phyloP scores from a whole-genome alignment of 2,888 invertebrate species.

The Erebia epiphron region DNA sequence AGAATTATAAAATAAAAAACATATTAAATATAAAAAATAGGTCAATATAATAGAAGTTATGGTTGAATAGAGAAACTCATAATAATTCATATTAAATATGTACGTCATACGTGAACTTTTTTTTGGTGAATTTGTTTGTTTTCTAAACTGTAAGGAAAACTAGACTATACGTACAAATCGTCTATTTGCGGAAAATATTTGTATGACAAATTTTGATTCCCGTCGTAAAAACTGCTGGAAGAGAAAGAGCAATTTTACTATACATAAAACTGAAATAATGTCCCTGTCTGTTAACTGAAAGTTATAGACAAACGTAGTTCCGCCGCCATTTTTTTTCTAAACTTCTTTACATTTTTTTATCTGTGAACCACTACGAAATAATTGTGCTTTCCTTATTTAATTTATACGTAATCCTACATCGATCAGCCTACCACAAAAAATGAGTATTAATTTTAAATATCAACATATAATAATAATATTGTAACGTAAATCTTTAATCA shows the following conservation, averaged over 20 bases:
- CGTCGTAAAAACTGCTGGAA: too few relatives aligned
- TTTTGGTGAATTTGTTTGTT: too few relatives aligned
- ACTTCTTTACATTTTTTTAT: slow-evolving; percentile 8
- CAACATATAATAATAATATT: slow-evolving; percentile 24
- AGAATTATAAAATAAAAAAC: neutral
- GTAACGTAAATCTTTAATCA: slow-evolving; percentile 28
- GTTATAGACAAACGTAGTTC: neutral
- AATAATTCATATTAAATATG: too few relatives aligned
- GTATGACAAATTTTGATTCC: too few relatives aligned
- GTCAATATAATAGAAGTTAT: too few relatives aligned
- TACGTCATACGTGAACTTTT: too few relatives aligned
- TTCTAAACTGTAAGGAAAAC: too few relatives aligned
- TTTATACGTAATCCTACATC: slow-evolving; percentile 22
- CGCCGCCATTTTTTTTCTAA: neutral
- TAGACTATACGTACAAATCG: too few relatives aligned
- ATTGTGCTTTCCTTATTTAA: slow-evolving; percentile 31
- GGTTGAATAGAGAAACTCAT: too few relatives aligned
- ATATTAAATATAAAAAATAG: neutral
- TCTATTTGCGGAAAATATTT: too few relatives aligned
- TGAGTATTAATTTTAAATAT: slow-evolving; percentile 32
- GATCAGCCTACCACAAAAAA: slow-evolving; percentile 14
- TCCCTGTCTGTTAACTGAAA: neutral
- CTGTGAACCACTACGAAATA: slow-evolving; percentile 28
- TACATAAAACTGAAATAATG: too few relatives aligned
- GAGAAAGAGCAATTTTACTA: too few relatives aligned